Base-by-base conservation (phyloP, 1,140 invertebrate genomes). In the Tetraneura akinire region DNA sequence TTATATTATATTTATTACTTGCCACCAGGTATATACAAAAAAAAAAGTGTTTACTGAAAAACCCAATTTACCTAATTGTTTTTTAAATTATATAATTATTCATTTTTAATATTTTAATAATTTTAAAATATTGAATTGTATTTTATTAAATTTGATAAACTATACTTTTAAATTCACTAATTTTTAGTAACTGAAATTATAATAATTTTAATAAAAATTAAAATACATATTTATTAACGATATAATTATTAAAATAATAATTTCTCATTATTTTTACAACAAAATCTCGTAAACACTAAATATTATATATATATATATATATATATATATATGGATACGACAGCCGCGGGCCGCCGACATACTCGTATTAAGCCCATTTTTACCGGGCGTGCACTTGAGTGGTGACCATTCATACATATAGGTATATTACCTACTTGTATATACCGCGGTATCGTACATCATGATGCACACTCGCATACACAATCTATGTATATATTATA, bases 321-420 rank as follows among this genome's bases (percentile, higher is more conserved):
- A n/a, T n/a, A n/a, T n/a, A n/a, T n/a, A n/a, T n/a, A 37, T 47
- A 47, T 37, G 5, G 45, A n/a, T 37, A 37, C 32, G 3, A 18
- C 62, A 32, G 62, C 64, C 64, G 32, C 37, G 13, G 37, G 51
- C 53, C 32, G 37, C 18, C 18, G 49, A 21, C 66, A 60, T 14
- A 16, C 49, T n/a, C 53, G 32, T 23, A 1, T 37, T 53, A 21
- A 55, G 29, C 51, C 29, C n/a, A 45, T 49, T 6, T 49, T 6
- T 51, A 57, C 29, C 51, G 74, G 53, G 51, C 57, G 37, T 62
- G 37, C 74, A 45, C 53, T 37, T 60, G 53, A 55, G 37, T 23
- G 37, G 37, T 60, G 32, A 4, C 37, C 74, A 78, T 57, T 57
- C 53, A 57, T 60, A 68, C 23, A 45, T n/a, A 37, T 37, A 37